Conservation (phyloP, 2,797 vertebrate genomes). For the Ispidina lecontei region DNA sequence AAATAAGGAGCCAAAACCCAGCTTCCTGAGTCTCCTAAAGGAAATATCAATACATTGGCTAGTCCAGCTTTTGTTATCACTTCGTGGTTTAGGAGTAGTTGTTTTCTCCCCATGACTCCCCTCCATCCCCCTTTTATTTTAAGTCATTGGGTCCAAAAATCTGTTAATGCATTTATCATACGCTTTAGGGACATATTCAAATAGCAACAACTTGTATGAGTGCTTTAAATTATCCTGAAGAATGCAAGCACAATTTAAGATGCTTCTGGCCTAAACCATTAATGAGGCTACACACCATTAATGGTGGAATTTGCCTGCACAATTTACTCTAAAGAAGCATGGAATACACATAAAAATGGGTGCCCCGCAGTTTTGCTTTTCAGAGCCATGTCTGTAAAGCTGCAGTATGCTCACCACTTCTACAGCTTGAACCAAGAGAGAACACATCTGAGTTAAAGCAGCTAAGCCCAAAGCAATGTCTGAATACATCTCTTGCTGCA, state of each 20-base stretch:
- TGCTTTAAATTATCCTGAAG: conserved; percentile 38
- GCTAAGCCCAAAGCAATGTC: not conserved
- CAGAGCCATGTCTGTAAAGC: not conserved
- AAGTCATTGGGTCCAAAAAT: conserved; percentile 17
- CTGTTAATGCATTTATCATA: conserved; percentile 40
- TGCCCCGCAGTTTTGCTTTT: not conserved
- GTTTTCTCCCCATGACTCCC: not conserved
- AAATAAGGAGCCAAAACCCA: not conserved
- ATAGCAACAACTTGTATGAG: conserved; percentile 5
- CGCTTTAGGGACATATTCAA: conserved; percentile 27
- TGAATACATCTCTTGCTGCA: not conserved
- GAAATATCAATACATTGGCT: conserved; percentile 30
- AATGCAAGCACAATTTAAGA: conserved; percentile 29
- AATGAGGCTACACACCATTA: conserved; percentile 54
- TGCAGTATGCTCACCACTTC: not conserved
- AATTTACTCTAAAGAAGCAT: conserved; percentile 14
- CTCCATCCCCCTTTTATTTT: not conserved
- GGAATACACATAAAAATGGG: conserved; percentile 29
- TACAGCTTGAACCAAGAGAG: not conserved
- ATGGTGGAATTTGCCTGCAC: not conserved
- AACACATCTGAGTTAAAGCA: not conserved
- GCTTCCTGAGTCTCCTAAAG: conserved; percentile 20
- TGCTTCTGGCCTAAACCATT: conserved; percentile 1
- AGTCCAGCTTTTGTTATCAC: conserved; percentile 45
- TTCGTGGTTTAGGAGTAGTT: conserved; percentile 18